Conservation (phyloP, 2,888 invertebrate species). For the Hesperia comma region DNA sequence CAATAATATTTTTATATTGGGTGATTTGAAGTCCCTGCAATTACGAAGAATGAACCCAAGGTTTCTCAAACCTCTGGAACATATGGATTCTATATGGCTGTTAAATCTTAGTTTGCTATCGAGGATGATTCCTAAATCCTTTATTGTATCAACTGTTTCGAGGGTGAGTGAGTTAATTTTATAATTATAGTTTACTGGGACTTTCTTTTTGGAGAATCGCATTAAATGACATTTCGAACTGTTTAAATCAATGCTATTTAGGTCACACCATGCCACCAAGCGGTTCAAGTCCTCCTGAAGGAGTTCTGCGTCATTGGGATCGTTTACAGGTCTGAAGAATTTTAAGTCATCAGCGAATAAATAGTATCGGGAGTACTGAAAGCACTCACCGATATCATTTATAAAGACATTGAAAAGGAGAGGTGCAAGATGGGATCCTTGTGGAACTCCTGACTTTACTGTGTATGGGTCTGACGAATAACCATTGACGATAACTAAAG, state of each 20-base stretch:
- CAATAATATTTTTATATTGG: constrained; percentile 2
- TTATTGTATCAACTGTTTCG: background rate
- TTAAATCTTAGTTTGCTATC: constrained; percentile 3
- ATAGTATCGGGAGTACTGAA: too few species aligned
- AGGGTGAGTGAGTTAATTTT: too few species aligned
- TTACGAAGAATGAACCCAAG: too few species aligned
- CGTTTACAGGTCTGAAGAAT: background rate
- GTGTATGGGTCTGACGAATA: constrained; percentile 3
- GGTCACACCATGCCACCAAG: background rate
- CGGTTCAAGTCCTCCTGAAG: constrained; percentile 2
- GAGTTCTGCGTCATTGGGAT: background rate
- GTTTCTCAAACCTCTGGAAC: background rate
- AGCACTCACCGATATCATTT: too few species aligned
- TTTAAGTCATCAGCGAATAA: too few species aligned
- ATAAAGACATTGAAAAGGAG: constrained; percentile 25
- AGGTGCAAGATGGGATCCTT: constrained; percentile 30
- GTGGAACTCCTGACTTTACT: constrained; percentile 27
- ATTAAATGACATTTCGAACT: background rate
- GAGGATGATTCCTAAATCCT: background rate
- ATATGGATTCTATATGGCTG: background rate
- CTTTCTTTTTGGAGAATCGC: constrained; percentile 3
- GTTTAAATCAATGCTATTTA: constrained; percentile 1
- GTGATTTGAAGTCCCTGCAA: too few species aligned
- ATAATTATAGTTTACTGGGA: background rate
- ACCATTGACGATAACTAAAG: too few species aligned